These are phyloP conservation scores for Bombus picipes DNA, from an alignment of 1,140 invertebrate genomes.

Conservation along the genomic window DNA sequence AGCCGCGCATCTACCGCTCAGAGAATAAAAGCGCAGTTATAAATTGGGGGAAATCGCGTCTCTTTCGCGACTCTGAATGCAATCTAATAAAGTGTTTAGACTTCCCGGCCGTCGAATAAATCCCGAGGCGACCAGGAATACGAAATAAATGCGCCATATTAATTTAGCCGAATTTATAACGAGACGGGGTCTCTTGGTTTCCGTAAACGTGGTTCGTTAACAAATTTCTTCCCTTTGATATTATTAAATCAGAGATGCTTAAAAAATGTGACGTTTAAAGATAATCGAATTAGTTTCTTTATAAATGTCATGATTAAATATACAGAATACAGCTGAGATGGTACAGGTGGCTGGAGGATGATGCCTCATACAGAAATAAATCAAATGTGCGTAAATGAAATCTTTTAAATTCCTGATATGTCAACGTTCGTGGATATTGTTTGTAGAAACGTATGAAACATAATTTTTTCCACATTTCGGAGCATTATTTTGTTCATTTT, in stretches of 20 bases:
- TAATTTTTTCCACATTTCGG: background rate
- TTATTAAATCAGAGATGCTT: background rate
- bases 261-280: background rate
- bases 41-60: constrained; percentile 57
- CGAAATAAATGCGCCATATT: background rate
- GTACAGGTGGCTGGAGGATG: background rate
- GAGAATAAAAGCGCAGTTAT: constrained; percentile 66
- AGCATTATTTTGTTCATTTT: background rate
- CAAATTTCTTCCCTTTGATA: background rate
- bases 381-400: too few species aligned
- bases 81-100: constrained; percentile 60
- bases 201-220: background rate
- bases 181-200: background rate
- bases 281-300: background rate
- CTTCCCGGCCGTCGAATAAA: background rate
- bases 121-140: background rate
- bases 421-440: background rate
- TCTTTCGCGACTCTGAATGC: constrained; percentile 51
- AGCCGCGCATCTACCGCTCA: constrained; percentile 43
- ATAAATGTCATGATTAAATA: background rate
- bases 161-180: constrained; percentile 19
- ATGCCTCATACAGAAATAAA: background rate
- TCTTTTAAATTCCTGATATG: background rate
- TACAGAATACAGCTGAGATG: background rate
- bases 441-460: background rate